Base-by-base conservation (phyloP, 2,888 invertebrate genomes). In the Synergus gifuensis region DNA sequence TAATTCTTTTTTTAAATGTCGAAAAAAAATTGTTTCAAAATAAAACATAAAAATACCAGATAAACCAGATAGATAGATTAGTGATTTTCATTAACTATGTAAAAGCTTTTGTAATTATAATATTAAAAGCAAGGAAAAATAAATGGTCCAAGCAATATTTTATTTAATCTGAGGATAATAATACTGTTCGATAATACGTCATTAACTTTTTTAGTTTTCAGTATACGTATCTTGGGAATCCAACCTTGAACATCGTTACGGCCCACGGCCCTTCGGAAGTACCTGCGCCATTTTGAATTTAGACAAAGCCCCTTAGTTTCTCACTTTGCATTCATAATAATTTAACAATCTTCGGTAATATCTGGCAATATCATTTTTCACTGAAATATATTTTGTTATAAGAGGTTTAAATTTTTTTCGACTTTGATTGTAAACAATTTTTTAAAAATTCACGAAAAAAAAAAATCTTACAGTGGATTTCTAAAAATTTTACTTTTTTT, bases 241-340 rank as follows among this genome's bases (percentile, higher is more conserved):
- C 63, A 64, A 64, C 63, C 40, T 64, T 64, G 54, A 16, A 64
- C 36, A 40, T 7, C n/a, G 63, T 64, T 64, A 64, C 63, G 16
- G 16, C 36, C 63, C 36, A 16, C 40, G 63, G 16, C 63, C 36
- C 63, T 64, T 64, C 63, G 63, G 40, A 64, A 64, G 63, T 64
- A 36, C 36, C n/a, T 28, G n/a, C 36, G 63, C 63, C 16, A 64
- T 64, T 64, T 28, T 64, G 63, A 64, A 64, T 64, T 64, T 64
- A 64, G 63, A 64, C 36, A 64, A 64, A 40, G 40, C 63, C 28
- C n/a, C 63, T 64, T 58, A 58, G 54, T 18, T 58, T 18, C 18
- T 9, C 54, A 58, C 54, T 54, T 54, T 54, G 54, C 8, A 54
- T 54, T 54, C n/a, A n/a, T n/a, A n/a, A n/a, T 49, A 54, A n/a